Percentiles rank a stretch among this genome's conserved stretches.
These are phyloP conservation scores for Plagodis dolabraria DNA, from an alignment of 2,888 invertebrate species.

Conservation along the genomic window DNA sequence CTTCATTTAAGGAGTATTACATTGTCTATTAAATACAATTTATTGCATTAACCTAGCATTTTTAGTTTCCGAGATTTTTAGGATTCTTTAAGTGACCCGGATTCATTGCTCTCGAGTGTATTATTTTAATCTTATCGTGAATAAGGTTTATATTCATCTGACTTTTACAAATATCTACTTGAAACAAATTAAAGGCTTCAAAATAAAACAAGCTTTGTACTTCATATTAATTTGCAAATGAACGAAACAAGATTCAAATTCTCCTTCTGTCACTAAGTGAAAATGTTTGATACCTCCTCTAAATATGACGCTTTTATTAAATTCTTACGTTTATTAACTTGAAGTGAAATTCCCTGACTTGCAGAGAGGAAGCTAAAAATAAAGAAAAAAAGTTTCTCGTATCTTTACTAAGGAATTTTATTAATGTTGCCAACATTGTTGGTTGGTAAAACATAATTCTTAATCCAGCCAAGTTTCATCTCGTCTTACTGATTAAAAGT, in stretches of 20 bases:
- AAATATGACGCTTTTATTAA: conserved; percentile 80
- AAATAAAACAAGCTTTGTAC: conserved; percentile 10
- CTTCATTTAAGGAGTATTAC: no score
- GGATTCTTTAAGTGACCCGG: no score
- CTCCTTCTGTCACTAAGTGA: conserved; percentile 44
- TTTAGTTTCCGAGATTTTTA: no score
- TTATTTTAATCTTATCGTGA: no score
- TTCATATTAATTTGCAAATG: conserved; percentile 30
- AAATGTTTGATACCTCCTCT: conserved; percentile 51
- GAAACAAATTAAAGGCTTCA: neutral
- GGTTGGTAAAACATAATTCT: conserved; percentile 62
- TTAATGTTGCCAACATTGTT: conserved; percentile 69
- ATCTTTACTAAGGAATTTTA: conserved; percentile 75
- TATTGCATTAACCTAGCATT: no score
- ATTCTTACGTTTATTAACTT: conserved; percentile 76
- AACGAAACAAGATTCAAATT: conserved; percentile 35
- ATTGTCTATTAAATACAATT: no score
- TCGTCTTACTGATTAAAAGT: conserved; percentile 39
- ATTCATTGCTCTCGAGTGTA: no score
- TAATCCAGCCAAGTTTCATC: conserved; percentile 50
- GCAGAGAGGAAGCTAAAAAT: conserved; percentile 59
- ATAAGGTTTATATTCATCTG: no score
- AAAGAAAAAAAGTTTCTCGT: conserved; percentile 64
- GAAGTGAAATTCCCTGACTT: conserved; percentile 67
- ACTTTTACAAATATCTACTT: no score